Evolutionary conservation across 1,140 invertebrate genomes (phyloP), one percentile per base, ranked within the genome.

Genomic region (Brachionus manjavacas): DNA sequence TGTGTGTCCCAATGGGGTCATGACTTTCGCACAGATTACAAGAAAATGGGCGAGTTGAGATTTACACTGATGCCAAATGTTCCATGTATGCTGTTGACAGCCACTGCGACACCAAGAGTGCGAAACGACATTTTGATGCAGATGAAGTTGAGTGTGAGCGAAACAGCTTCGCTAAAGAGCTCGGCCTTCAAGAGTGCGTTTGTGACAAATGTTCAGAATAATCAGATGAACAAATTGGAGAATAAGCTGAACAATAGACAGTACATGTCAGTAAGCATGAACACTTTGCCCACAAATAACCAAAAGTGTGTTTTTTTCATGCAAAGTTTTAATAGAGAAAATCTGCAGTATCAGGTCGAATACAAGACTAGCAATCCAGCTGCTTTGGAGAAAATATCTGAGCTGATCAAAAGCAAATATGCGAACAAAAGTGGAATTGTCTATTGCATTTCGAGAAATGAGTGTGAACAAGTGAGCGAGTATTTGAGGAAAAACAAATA

Each of bases 361-460:
- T 91, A 92, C 9, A 97, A 96, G 85, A 89, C 41, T 0, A 78
- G 90, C 79, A 86, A 88, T 0, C 93, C 92, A 39, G 91, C 89
- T 83, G 90, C 93, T 2, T 90, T 92, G 35, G 88, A 91, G 4
- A 94, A 95, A 86, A 91, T 96, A 0, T 91, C 92, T 25, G 91
- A 92, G 12, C 87, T 94, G 39, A 94, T 98, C n/a, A 92, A 93
- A 86, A 87, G 90, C 1, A 92, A 93, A 85, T 93, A 92, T 87
- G 87, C 86, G 4, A 92, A 92, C 6, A 90, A 93, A 46, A 94
- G 93, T 74, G 97, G 97, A 4, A 99, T 99, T 86, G 93, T 99
- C 68, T 99, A 99, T 90, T 98, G 96, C 86, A 90, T 97, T 16
- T 96, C 96, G 83, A 92, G 95, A 81, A 96, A 95, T 85, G 96